Conservation (phyloP, 1,140 invertebrate genomes). For the Ceratosolen solmsi region DNA sequence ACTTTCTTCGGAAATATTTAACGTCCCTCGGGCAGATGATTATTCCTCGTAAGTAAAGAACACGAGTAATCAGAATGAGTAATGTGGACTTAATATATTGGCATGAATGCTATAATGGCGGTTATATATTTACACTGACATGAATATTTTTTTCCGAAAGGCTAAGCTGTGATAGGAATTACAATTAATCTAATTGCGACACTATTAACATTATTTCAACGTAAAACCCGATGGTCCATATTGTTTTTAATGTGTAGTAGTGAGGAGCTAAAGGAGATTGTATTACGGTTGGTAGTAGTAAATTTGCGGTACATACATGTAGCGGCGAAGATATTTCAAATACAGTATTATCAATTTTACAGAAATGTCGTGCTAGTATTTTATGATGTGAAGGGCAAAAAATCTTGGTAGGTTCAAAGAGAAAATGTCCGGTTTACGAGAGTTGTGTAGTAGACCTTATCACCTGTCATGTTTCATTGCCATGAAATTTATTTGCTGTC, state of each 20-base stretch:
- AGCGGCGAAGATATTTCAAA: neutral
- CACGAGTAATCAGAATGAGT: neutral
- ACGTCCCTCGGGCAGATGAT: neutral
- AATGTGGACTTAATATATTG: neutral
- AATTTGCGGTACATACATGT: neutral
- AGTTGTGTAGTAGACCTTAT: neutral
- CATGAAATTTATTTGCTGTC: conserved; percentile 65
- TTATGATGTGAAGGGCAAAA: neutral
- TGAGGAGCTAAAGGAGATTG: neutral
- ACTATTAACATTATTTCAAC: neutral
- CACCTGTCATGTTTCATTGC: neutral
- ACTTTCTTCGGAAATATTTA: neutral
- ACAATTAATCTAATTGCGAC: neutral
- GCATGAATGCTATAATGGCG: neutral
- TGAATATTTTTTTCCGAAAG: neutral
- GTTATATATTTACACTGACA: neutral
- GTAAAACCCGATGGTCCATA: neutral
- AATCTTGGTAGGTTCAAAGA: neutral
- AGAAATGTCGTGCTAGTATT: neutral
- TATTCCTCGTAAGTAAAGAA: neutral
- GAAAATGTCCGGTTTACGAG: neutral
- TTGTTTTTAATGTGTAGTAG: neutral
- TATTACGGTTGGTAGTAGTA: neutral
- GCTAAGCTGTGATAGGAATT: neutral
- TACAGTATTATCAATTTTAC: neutral